Conservation (phyloP, 2,888 invertebrate species). For the Tenthredo distinguenda region DNA sequence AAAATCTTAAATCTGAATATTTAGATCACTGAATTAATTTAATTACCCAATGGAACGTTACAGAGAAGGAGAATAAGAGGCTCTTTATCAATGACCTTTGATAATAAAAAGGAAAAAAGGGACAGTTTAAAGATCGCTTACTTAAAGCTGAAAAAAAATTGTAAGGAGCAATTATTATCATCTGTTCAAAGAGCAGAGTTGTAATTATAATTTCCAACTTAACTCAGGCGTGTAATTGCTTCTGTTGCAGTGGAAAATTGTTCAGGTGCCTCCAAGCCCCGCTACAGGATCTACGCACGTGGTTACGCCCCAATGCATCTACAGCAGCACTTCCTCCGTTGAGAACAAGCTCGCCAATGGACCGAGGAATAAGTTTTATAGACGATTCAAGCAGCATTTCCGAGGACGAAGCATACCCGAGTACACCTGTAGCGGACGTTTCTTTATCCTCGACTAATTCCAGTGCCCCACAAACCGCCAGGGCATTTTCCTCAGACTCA, state of each 20-base stretch:
- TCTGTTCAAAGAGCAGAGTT: constrained; percentile 20
- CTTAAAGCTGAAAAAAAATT: not conserved
- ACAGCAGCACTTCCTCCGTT: constrained; percentile 64
- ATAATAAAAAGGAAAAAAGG: too few species aligned
- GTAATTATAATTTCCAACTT: not conserved
- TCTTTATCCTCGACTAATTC: constrained; percentile 73
- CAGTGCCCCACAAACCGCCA: constrained; percentile 69
- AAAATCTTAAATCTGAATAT: not conserved
- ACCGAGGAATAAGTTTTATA: constrained; percentile 73
- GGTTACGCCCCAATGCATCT: constrained; percentile 78
- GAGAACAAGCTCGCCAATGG: constrained; percentile 73
- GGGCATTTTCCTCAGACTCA: constrained; percentile 76
- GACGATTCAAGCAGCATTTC: constrained; percentile 74
- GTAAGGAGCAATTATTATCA: constrained; percentile 23
- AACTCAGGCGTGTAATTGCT: constrained; percentile 12
- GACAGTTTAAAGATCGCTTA: not conserved
- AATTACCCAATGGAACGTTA: too few species aligned
- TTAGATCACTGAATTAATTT: not conserved
- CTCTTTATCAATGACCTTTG: not conserved
- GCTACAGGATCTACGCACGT: constrained; percentile 80
- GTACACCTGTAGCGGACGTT: constrained; percentile 79
- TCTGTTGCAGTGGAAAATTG: constrained; percentile 79
- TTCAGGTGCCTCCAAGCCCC: constrained; percentile 82
- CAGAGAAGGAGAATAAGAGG: not conserved
- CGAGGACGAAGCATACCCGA: constrained; percentile 77